A percentile compares a stretch with the other conserved stretches of the same genome.
Conservation (phyloP, 2,113 vertebrate species). For the Hemicordylus capensis region DNA sequence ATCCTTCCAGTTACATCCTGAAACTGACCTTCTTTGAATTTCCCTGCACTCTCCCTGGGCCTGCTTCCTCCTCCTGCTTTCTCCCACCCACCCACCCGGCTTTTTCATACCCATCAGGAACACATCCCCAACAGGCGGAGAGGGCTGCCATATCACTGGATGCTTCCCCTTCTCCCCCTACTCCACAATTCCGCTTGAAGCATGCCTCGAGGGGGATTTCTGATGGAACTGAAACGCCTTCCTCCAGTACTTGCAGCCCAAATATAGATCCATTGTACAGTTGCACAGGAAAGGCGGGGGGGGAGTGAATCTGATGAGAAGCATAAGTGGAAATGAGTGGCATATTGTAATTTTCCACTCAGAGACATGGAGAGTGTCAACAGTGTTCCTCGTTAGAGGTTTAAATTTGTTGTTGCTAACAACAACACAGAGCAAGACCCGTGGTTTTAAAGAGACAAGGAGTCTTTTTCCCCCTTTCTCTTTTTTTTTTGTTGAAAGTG, state of each 20-base stretch:
- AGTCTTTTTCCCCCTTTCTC: no score
- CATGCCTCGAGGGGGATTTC: not conserved
- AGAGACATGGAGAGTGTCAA: not conserved
- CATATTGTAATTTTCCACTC: constrained; percentile 1
- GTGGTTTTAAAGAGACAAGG: not conserved
- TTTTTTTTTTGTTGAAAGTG: not conserved
- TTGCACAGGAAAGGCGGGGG: not conserved
- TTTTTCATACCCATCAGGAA: no score
- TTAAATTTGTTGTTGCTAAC: not conserved
- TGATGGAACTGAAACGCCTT: not conserved
- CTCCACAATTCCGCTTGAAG: no score
- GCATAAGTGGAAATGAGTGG: not conserved
- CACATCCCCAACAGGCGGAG: not conserved
- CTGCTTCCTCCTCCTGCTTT: no score
- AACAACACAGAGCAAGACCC: no score
- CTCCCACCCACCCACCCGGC: no score
- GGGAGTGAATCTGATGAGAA: not conserved
- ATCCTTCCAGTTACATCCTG: no score
- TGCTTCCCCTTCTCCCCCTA: not conserved
- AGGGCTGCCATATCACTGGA: not conserved
- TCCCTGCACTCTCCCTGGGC: no score
- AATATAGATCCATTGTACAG: not conserved
- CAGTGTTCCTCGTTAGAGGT: not conserved
- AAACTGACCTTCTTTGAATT: no score
- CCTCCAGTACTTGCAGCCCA: not conserved